Percentiles rank a stretch among this genome's conserved stretches.
phyloP scores from a whole-genome alignment of 2,797 vertebrate species.

The Eulemur albifrons region DNA sequence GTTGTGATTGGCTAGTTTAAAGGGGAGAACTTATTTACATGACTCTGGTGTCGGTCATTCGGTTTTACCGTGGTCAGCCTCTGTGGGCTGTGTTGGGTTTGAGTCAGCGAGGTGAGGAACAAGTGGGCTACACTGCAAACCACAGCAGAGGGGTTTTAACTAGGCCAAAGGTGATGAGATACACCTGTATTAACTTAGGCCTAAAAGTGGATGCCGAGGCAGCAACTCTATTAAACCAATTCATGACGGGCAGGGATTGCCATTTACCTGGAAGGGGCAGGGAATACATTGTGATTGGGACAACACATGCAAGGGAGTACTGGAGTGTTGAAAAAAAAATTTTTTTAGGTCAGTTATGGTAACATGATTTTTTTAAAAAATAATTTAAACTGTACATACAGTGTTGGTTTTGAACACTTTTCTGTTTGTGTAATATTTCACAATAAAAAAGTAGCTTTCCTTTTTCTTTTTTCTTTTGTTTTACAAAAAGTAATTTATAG shows the following conservation, averaged over 20 bases:
- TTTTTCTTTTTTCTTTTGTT: background rate
- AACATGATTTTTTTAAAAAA: background rate
- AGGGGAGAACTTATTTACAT: background rate
- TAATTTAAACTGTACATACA: background rate
- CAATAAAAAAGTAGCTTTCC: background rate
- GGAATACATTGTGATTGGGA: background rate
- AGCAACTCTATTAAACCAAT: background rate
- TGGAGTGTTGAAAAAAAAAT: background rate
- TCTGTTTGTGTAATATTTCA: background rate
- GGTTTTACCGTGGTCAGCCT: background rate
- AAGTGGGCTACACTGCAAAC: background rate
- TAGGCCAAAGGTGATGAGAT: background rate
- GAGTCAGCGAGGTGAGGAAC: background rate
- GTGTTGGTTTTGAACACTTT: background rate
- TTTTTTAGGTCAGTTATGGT: background rate
- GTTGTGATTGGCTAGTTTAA: background rate
- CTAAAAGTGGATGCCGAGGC: background rate
- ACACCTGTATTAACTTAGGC: background rate
- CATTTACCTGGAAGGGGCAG: background rate
- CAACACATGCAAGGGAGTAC: background rate
- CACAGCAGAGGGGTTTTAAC: background rate
- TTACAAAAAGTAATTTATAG: background rate
- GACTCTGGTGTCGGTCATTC: background rate
- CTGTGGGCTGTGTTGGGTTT: background rate
- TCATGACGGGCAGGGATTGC: background rate